phyloP scores from a whole-genome alignment of 2,113 vertebrate species.

The Heloderma charlesbogerti region DNA sequence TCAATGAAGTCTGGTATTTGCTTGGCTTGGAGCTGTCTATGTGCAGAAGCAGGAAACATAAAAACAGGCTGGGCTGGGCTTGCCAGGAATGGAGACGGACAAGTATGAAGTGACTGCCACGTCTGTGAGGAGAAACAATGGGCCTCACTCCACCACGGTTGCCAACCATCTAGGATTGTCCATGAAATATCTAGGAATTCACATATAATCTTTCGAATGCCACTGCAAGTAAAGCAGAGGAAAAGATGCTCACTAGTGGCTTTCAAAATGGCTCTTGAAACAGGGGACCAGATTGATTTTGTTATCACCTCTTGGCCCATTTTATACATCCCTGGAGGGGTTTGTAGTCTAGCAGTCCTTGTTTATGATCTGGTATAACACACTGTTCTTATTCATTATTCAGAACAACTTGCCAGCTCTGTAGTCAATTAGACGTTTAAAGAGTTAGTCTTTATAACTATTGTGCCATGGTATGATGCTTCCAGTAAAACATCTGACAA shows the following conservation, averaged over 20 bases:
- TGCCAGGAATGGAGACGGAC: constrained; percentile 56
- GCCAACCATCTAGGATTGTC: constrained; percentile 14
- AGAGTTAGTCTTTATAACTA: background rate
- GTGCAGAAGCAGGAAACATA: constrained; percentile 61
- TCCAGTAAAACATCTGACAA: background rate
- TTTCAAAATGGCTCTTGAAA: background rate
- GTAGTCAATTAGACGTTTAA: background rate
- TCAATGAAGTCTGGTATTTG: background rate
- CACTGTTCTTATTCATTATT: background rate
- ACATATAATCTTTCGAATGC: background rate
- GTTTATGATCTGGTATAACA: background rate
- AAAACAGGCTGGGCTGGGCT: constrained; percentile 54
- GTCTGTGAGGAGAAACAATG: background rate
- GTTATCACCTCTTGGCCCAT: constrained; percentile 12
- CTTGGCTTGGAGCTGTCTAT: constrained; percentile 30
- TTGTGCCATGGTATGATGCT: background rate
- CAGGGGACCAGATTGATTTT: background rate
- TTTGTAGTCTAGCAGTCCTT: background rate
- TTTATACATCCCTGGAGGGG: background rate
- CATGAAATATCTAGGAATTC: constrained; percentile 23
- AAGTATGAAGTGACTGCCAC: background rate
- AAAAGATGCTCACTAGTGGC: background rate
- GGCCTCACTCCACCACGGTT: background rate
- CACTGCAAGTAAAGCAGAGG: background rate
- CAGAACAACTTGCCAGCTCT: background rate